These are phyloP conservation scores for Vireo altiloquus DNA, from an alignment of 2,113 vertebrate genomes.

Conservation along the genomic window DNA sequence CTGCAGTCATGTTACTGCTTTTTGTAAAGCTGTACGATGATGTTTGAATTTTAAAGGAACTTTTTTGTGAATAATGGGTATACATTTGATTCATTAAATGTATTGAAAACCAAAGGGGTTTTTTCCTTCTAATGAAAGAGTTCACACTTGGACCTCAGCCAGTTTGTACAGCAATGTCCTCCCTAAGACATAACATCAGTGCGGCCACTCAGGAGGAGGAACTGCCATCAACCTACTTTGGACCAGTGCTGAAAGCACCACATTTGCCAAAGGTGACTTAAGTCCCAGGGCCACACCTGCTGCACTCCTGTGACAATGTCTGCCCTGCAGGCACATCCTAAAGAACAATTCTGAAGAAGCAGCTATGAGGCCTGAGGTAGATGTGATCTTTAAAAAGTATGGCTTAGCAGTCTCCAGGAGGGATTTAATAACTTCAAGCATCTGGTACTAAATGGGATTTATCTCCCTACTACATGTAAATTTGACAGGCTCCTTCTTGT, in stretches of 20 bases:
- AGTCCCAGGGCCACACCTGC: neutral
- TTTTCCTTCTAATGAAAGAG: neutral
- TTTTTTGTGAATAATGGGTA: slow-evolving; percentile 38
- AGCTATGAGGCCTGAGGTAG: neutral
- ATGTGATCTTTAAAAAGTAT: neutral
- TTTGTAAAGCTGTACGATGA: neutral
- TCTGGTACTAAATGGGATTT: neutral
- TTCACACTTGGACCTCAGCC: neutral
- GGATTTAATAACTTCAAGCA: neutral
- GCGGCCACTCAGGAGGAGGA: neutral
- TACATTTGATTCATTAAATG: slow-evolving; percentile 68
- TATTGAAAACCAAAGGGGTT: neutral
- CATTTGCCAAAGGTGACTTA: neutral
- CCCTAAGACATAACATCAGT: fast-evolving
- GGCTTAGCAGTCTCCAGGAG: neutral
- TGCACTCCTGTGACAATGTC: neutral
- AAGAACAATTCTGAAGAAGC: neutral
- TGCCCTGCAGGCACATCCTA: neutral
- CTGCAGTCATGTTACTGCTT: neutral
- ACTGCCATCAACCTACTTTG: neutral
- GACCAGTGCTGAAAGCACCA: neutral
- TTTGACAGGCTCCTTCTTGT: neutral
- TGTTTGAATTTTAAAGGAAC: slow-evolving; percentile 47
- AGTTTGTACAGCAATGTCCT: neutral
- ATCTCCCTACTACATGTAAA: neutral